Percentiles rank a stretch among this genome's conserved stretches.
These are phyloP conservation scores for Drosophila kokeensis DNA, from an alignment of 2,888 invertebrate genomes.

Conservation along the genomic window DNA sequence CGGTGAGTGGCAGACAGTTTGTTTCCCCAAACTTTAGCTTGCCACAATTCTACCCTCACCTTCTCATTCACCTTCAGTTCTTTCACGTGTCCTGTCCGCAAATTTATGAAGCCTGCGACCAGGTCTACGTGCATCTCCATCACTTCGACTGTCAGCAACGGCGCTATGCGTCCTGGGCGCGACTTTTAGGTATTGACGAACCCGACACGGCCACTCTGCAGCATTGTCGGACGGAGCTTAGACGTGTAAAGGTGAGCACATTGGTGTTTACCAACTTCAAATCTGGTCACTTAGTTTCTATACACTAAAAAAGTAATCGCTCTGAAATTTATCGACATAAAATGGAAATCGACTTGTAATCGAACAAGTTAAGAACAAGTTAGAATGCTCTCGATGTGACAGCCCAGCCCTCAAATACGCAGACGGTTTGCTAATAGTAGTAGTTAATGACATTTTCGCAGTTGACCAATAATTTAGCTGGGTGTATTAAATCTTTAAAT, in stretches of 20 bases:
- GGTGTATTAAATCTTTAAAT: neutral
- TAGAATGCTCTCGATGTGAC: neutral
- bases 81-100: constrained; percentile 89
- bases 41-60: neutral
- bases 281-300: neutral
- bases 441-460: neutral
- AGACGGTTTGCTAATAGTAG: no score
- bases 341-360: neutral
- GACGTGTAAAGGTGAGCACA: constrained; percentile 88
- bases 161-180: constrained; percentile 90
- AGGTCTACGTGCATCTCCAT: constrained; percentile 88
- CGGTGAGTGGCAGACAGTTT: constrained; percentile 56
- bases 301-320: constrained; percentile 1
- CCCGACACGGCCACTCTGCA: constrained; percentile 93
- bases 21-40: constrained; percentile 7
- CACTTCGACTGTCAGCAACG: constrained; percentile 89
- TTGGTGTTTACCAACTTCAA: neutral
- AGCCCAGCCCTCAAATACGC: no score
- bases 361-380: neutral
- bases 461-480: neutral
- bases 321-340: neutral
- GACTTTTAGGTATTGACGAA: constrained; percentile 93
- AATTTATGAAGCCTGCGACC: constrained; percentile 90
- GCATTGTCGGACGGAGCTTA: constrained; percentile 91
- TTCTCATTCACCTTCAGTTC: constrained; percentile 83